Evolutionary conservation across 2,888 invertebrate species (phyloP).

Genomic region (Ditylenchus weischeri): DNA sequence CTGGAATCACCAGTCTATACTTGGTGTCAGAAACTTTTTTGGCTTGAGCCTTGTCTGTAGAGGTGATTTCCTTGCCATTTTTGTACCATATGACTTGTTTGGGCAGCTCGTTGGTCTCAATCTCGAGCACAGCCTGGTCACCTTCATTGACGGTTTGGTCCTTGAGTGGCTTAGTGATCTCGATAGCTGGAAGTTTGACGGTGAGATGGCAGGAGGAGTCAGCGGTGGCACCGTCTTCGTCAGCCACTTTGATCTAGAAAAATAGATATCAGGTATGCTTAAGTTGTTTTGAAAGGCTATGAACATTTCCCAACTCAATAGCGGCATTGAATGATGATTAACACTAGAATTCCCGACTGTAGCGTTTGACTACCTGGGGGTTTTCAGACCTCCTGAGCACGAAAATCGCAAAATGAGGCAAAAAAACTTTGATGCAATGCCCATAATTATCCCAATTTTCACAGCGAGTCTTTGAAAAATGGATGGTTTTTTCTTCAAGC

Average conservation of each 20-base stretch:
- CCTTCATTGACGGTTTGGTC: constrained; percentile 18
- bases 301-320: no score
- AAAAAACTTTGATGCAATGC: no score
- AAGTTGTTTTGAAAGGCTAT: not conserved
- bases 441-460: no score
- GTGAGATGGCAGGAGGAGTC: constrained; percentile 49
- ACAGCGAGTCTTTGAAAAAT: no score
- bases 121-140: constrained; percentile 37
- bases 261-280: constrained; percentile 17
- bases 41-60: constrained; percentile 36
- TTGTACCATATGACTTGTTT: constrained; percentile 50
- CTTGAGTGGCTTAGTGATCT: constrained; percentile 62
- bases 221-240: constrained; percentile 51
- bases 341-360: no score
- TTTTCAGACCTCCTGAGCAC: no score
- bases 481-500: no score
- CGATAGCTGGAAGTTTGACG: constrained; percentile 46
- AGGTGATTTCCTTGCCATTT: constrained; percentile 45
- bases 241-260: constrained; percentile 33
- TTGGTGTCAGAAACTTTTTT: constrained; percentile 48
- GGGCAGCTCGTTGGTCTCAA: constrained; percentile 33
- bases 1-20: constrained; percentile 51
- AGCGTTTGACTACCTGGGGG: no score
- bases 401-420: no score
- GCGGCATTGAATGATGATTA: no score